phyloP scores from a whole-genome alignment of 1,140 invertebrate genomes.

The Apis laboriosa region DNA sequence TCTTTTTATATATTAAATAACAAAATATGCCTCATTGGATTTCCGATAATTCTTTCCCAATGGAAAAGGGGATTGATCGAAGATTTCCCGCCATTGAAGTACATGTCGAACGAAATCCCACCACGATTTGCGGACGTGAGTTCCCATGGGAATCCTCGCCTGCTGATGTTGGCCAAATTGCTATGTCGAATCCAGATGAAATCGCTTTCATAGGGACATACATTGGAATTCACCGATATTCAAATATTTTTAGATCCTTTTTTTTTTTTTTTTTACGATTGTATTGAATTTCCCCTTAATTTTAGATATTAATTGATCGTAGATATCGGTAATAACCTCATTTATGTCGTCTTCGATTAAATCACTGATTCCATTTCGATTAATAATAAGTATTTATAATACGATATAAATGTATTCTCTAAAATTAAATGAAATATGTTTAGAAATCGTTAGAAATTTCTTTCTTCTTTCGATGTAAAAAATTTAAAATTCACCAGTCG shows the following conservation, averaged over 20 bases:
- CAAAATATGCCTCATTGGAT: conserved; percentile 60
- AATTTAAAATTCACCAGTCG: neutral
- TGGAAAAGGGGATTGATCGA: neutral
- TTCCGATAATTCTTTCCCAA: conserved; percentile 61
- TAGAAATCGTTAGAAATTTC: neutral
- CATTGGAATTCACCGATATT: neutral
- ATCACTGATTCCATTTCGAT: too few relatives aligned
- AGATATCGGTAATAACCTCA: too few relatives aligned
- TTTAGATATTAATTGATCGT: too few relatives aligned
- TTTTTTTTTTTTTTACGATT: too few relatives aligned
- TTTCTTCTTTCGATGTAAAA: neutral
- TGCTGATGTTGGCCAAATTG: neutral
- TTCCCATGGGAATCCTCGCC: conserved; percentile 18
- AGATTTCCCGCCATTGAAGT: neutral
- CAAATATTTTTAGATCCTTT: too few relatives aligned
- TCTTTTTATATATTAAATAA: too few relatives aligned
- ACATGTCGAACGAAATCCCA: conserved; percentile 18
- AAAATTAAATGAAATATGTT: too few relatives aligned
- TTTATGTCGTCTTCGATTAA: too few relatives aligned
- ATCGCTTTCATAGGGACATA: conserved; percentile 7
- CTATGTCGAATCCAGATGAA: conserved; percentile 27
- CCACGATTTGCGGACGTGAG: conserved; percentile 23
- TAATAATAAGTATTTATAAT: too few relatives aligned
- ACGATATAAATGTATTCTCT: too few relatives aligned
- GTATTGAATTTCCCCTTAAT: too few relatives aligned